Evolutionary conservation across 2,797 vertebrate species (phyloP).

Genomic region (Adrianichthys oophorus): DNA sequence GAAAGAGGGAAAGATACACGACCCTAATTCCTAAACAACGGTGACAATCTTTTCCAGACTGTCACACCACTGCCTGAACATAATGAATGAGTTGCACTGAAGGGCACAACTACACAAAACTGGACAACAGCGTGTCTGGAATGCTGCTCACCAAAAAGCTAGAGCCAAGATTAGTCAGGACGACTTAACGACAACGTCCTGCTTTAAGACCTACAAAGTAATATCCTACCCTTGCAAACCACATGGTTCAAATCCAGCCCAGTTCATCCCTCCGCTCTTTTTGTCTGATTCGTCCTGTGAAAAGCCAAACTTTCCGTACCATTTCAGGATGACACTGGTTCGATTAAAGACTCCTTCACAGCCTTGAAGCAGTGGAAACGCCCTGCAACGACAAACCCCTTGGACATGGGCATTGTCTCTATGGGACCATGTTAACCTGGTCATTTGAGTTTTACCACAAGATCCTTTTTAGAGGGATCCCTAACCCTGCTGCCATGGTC

Average conservation of each 20-base stretch:
- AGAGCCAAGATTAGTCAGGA: too few relatives aligned
- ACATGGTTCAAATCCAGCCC: conserved; percentile 14
- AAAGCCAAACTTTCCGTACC: conserved; percentile 40
- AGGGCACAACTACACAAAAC: too few relatives aligned
- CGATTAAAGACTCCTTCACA: conserved; percentile 66
- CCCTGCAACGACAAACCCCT: conserved; percentile 66
- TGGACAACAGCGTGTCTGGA: too few relatives aligned
- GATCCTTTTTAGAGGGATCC: conserved; percentile 51
- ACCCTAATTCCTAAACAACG: too few relatives aligned
- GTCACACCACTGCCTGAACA: too few relatives aligned
- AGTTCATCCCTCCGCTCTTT: conserved; percentile 15
- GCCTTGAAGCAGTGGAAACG: conserved; percentile 58
- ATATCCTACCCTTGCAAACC: conserved; percentile 46
- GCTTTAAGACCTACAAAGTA: conserved; percentile 16
- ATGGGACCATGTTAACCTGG: conserved; percentile 44
- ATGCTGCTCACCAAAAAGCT: too few relatives aligned
- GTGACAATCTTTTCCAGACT: too few relatives aligned
- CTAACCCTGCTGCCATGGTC: conserved; percentile 53
- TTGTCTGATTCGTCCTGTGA: conserved; percentile 27
- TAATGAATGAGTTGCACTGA: too few relatives aligned
- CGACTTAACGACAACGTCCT: neutral
- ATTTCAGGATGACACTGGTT: conserved; percentile 60
- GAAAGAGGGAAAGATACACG: too few relatives aligned
- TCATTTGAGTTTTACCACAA: conserved; percentile 48
- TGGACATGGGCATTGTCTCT: conserved; percentile 33